Evolutionary conservation across 2,797 vertebrate genomes (phyloP), one percentile per base, ranked within the genome.

Genomic region (Falco concolor): DNA sequence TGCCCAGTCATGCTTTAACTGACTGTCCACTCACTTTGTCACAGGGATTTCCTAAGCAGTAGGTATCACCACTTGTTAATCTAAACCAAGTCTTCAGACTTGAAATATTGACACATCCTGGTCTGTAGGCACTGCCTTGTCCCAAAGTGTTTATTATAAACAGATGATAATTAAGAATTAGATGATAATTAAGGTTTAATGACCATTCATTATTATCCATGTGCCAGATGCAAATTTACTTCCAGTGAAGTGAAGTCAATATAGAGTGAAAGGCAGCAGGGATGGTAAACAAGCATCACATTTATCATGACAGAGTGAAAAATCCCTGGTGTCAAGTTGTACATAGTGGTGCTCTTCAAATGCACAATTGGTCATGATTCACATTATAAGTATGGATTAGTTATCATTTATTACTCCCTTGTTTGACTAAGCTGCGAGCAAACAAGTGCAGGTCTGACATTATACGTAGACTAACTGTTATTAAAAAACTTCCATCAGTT

Each of bases 161-260:
- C 87, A 94, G 73, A 95, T 88, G 60, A 95, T 92, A 91, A 92
- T 95, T 95, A 87, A 82, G 64, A 84, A 91, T 95, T 72, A 87
- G 60, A 79, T 74, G 47, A 92, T 89, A 95, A 94, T 96, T 91
- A 91, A 84, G 53, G 25, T 95, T 95, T 96, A 95, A 95, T 94
- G 93, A 44, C 89, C 83, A 90, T 93, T 94, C 85, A 81, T 95
- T 94, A 57, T 75, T 86, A 75, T 75, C 90, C 57, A 54, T 69
- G 87, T 93, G 83, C 76, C 90, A 95, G 76, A 93, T 88, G 89
- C 79, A 95, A 75, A 91, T 95, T 93, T 93, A 50, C 73, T 94
- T 94, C 85, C 91, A 95, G 65, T 81, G 53, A 52, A 67, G 52
- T 77, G 91, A 81, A 92, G 87, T 96, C 93, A 72, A 59, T 75